A percentile compares a stretch with the other conserved stretches of the same genome.
These are phyloP conservation scores for Bos taurus DNA, from an alignment of 2,113 vertebrate genomes.

Conservation along the genomic window ARS-UCD2.0 NC_037335.1:100604001-100604500, in stretches of 20 bases:
- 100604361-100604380: neutral
- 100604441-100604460: neutral
- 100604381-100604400: neutral
- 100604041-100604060: neutral
- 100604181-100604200: neutral
- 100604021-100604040: neutral
- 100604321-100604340: neutral
- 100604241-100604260: neutral
- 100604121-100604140: neutral
- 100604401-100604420: neutral
- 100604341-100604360: neutral
- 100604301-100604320: neutral
- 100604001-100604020: neutral
- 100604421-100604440: neutral
- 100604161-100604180: neutral
- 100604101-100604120: neutral
- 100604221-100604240: neutral
- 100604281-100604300: neutral
- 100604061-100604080: neutral
- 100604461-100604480: neutral
- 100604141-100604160: neutral
- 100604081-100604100: neutral
- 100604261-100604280: neutral
- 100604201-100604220: neutral
- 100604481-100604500: neutral